phyloP scores from a whole-genome alignment of 2,797 vertebrate genomes.

The Mus minutoides region DNA sequence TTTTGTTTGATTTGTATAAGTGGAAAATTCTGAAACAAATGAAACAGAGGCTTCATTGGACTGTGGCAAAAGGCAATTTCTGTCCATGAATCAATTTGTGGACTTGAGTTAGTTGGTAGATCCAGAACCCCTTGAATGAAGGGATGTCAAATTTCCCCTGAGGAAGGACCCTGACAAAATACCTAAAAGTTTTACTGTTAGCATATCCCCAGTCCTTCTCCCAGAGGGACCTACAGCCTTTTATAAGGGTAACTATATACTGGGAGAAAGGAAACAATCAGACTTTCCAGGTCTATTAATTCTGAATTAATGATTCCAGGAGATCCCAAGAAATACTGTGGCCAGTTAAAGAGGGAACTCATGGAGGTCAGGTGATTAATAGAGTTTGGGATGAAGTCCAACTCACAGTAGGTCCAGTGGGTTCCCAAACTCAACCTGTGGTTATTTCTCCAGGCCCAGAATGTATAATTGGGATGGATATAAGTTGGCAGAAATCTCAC shows the following conservation, averaged over 20 bases:
- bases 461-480: neutral
- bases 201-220: neutral
- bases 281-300: neutral
- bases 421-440: neutral
- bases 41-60: neutral
- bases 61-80: neutral
- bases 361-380: neutral
- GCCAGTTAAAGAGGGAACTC: neutral
- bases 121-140: neutral
- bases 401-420: neutral
- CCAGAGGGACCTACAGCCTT: neutral
- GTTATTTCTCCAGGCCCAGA: neutral
- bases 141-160: neutral
- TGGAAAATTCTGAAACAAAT: neutral
- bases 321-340: neutral
- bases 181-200: neutral
- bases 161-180: neutral
- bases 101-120: neutral
- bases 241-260: neutral
- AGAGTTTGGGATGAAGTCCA: neutral
- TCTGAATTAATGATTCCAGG: neutral
- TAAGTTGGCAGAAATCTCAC: neutral
- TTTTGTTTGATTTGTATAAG: neutral
- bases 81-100: neutral
- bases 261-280: neutral